These are phyloP conservation scores for Hirtodrosophila cameraria DNA, from an alignment of 2,888 invertebrate genomes.

Conservation along the genomic window DNA sequence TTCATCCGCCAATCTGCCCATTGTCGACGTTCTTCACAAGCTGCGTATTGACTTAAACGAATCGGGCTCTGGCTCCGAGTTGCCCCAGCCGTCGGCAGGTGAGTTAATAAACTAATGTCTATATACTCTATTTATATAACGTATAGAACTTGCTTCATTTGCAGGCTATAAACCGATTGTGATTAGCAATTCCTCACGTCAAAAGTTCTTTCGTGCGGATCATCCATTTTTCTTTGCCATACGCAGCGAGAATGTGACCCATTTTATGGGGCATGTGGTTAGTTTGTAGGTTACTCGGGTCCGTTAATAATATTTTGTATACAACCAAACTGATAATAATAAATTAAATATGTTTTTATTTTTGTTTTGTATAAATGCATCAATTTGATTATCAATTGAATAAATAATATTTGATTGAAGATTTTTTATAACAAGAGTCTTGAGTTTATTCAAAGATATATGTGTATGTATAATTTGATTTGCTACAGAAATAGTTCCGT, in stretches of 20 bases:
- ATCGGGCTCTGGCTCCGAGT: slow-evolving; percentile 93
- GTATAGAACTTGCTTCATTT: neutral
- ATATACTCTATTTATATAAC: neutral
- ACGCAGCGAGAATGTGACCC: slow-evolving; percentile 70
- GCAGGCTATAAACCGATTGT: slow-evolving; percentile 79
- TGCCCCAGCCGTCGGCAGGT: slow-evolving; percentile 88
- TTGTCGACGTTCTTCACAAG: slow-evolving; percentile 92
- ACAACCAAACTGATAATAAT: slow-evolving; percentile 18
- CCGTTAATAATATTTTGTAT: slow-evolving; percentile 3
- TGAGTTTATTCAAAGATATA: slow-evolving; percentile 78
- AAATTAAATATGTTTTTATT: slow-evolving; percentile 19
- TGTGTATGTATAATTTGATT: slow-evolving; percentile 66
- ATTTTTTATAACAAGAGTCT: slow-evolving; percentile 81
- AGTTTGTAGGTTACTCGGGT: slow-evolving; percentile 50
- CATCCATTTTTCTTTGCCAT: slow-evolving; percentile 82
- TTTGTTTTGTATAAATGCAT: too few species aligned
- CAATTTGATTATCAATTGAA: neutral
- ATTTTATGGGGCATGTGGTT: slow-evolving; percentile 78
- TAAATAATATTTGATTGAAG: slow-evolving; percentile 12
- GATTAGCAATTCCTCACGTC: slow-evolving; percentile 78
- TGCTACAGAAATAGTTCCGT: slow-evolving; percentile 69
- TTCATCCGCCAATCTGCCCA: slow-evolving; percentile 61
- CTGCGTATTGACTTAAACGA: slow-evolving; percentile 94
- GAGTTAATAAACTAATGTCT: slow-evolving; percentile 81
- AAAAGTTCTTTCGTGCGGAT: slow-evolving; percentile 82